Evolutionary conservation across 2,797 vertebrate species (phyloP), one percentile per base, ranked within the genome.

Genomic region (Silurus aristotelis): DNA sequence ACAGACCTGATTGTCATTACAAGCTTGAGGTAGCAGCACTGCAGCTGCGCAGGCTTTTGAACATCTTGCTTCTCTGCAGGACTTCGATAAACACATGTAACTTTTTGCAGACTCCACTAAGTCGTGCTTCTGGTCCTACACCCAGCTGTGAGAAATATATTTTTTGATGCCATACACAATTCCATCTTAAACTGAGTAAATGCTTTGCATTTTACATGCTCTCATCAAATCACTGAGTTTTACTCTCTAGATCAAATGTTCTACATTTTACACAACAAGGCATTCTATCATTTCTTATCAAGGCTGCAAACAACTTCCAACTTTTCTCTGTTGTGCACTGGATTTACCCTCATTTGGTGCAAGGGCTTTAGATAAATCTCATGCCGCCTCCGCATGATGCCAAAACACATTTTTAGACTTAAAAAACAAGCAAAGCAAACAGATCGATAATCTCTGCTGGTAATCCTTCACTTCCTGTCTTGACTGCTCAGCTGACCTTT

Each of bases 371-470:
- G 91, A 93, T 92, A 88, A 89, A 89, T 90, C 48, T 89, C 86
- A 77, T 84, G 76, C 80, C 85, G 87, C 85, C 75, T 71, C 68
- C 6, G 56, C 22, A 80, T 67, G 83, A 67, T 77, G 87, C 80
- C 71, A 82, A 80, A 89, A 79, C 83, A 88, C 78, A 80, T 86
- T 60, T 85, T 72, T 48, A 81, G 70, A 66, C 56, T 70, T n/a
- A 25, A 91, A 90, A 80, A 80, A 80, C 72, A 38, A 83, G 67
- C 27, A 78, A 83, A 86, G 80, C 80, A 92, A 94, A 91, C 89
- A 91, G 93, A 95, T 94, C 94, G 85, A 94, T 94, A 93, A 61
- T 22, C 8, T n/a, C 48, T 70, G 85, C 80, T 72, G 87, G 90
- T 84, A 91, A 90, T 87, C 85, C 79, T 80, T 86, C 82, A 86